phyloP scores from a whole-genome alignment of 2,113 vertebrate genomes.

The Nicator chloris region DNA sequence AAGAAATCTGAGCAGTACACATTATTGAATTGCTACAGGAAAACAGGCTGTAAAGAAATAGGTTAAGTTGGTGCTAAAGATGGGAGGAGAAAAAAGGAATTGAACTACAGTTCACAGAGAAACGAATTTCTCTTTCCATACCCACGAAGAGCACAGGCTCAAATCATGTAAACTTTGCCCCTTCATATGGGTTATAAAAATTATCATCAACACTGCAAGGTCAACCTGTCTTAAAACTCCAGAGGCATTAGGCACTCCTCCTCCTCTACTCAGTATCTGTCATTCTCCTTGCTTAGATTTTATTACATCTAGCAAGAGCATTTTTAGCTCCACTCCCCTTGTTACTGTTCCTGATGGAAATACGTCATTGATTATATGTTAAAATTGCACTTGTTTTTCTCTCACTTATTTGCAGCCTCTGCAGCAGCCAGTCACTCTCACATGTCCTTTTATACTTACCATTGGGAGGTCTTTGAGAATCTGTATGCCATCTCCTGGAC shows the following conservation, averaged over 20 bases:
- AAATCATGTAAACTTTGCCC: not conserved
- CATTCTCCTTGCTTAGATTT: not conserved
- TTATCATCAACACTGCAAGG: not conserved
- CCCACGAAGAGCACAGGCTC: not conserved
- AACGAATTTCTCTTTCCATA: not conserved
- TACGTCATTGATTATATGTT: not conserved
- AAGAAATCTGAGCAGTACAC: not conserved
- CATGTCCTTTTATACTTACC: constrained; percentile 76
- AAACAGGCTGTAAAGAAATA: not conserved
- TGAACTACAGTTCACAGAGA: not conserved
- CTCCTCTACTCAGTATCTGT: not conserved
- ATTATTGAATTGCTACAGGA: not conserved
- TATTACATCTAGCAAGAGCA: not conserved
- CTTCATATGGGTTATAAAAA: not conserved
- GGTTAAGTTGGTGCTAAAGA: not conserved
- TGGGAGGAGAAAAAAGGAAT: not conserved
- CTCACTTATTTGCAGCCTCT: not conserved
- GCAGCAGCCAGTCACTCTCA: not conserved
- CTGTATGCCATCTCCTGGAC: constrained; percentile 98
- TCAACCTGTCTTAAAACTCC: not conserved
- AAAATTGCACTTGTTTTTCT: not conserved
- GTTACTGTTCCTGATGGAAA: not conserved
- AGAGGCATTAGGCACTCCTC: not conserved
- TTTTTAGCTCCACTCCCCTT: not conserved
- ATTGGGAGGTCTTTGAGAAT: constrained; percentile 98